phyloP scores from a whole-genome alignment of 2,797 vertebrate species.

The Neolamprologus multifasciatus region DNA sequence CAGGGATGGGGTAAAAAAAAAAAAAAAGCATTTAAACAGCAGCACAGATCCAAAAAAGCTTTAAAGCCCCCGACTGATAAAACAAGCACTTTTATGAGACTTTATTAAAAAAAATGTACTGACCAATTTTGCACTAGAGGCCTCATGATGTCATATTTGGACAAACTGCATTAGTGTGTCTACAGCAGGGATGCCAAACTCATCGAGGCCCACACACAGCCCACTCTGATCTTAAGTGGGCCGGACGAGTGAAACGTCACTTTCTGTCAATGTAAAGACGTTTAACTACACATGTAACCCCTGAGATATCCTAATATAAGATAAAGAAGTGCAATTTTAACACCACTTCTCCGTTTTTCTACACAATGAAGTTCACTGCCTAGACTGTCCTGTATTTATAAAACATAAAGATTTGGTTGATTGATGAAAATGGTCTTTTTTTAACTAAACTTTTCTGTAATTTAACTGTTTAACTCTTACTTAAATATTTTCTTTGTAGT shows the following conservation, averaged over 20 bases:
- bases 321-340: not conserved
- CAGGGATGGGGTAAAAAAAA: not conserved
- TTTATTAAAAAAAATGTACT: not conserved
- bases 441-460: not conserved
- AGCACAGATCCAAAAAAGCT: not conserved
- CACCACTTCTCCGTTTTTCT: not conserved
- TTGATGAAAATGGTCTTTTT: not conserved
- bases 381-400: not conserved
- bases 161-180: not conserved
- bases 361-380: not conserved
- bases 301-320: not conserved
- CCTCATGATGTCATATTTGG: not conserved
- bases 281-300: not conserved
- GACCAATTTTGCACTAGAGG: not conserved
- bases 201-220: not conserved
- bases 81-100: not conserved
- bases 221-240: not conserved
- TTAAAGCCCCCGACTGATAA: not conserved
- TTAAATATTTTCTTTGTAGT: not conserved
- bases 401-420: not conserved
- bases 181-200: not conserved
- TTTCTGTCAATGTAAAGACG: not conserved
- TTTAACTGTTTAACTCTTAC: not conserved
- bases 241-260: rapidly evolving
- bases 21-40: not conserved